These are phyloP conservation scores for Bugulina stolonifera DNA, from an alignment of 2,888 invertebrate genomes.

Conservation along the genomic window DNA sequence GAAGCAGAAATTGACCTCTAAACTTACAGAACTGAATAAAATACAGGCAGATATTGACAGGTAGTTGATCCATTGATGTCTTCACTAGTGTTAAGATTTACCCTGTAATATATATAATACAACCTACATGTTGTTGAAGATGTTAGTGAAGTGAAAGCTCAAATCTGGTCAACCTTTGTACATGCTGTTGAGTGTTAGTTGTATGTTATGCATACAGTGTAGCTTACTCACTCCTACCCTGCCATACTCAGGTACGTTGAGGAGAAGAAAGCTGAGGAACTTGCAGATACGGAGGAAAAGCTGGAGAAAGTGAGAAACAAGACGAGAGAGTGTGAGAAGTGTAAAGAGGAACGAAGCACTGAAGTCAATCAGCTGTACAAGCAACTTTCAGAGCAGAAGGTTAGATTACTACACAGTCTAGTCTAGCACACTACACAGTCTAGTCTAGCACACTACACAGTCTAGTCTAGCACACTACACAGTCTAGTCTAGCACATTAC, in stretches of 20 bases:
- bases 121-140: too few relatives aligned
- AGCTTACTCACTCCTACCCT: too few relatives aligned
- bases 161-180: too few relatives aligned
- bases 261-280: not conserved
- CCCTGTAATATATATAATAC: too few relatives aligned
- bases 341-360: not conserved
- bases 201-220: too few relatives aligned
- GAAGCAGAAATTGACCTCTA: not conserved
- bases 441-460: too few relatives aligned
- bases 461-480: too few relatives aligned
- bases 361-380: conserved; percentile 3
- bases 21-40: not conserved
- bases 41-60: conserved; percentile 9
- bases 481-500: too few relatives aligned
- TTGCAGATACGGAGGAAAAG: not conserved
- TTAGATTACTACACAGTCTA: too few relatives aligned
- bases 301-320: conserved; percentile 2
- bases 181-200: too few relatives aligned
- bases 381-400: not conserved
- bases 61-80: not conserved
- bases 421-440: too few relatives aligned
- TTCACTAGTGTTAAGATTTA: not conserved
- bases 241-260: not conserved
- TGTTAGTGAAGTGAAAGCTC: too few relatives aligned
- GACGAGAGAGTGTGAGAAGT: conserved; percentile 2